Evolutionary conservation across 92 coral and sea anemone species (phyloP), one percentile per base, ranked within the genome.

Genomic region (Montipora capitata): DNA sequence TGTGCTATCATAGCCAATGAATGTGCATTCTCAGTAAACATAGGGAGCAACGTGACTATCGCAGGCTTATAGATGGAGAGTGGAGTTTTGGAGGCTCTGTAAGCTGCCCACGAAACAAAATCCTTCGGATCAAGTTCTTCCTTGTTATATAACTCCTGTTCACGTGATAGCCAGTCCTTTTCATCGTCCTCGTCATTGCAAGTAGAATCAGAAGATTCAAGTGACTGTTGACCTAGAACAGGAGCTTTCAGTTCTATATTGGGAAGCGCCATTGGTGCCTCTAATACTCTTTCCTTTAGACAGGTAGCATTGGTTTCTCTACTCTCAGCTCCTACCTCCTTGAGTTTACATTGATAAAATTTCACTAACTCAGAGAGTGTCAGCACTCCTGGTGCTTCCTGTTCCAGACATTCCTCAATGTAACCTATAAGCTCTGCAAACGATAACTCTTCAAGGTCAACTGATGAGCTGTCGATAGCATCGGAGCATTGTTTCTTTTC

Each of bases 351-450:
- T 48, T 68, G 54, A 68, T 74, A 91, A 69, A 91, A 75, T 72
- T 63, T 72, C 45, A 74, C 94, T 51, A 91, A 45, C 38, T 91
- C 91, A 45, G 94, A 81, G 70, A 91, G 87, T 39, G 68, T 80
- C 10, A 91, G 84, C 17, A 87, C 91, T 62, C 81, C 90, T 61
- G 80, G 68, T 8, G 42, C 76, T 74, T 81, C 88, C 42, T 15
- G 38, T 80, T 91, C 91, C 18, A 93, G 85, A 52, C 63, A 11
- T 76, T 88, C 95, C 14, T 92, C 95, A 40, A 89, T 85, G 79
- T 88, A 84, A 81, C 88, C 93, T 13, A 89, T 85, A 40, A 89
- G 78, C 77, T 88, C 93, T 51, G 91, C 93, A 80, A 92, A 92
- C 10, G 83, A 91, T 20, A 92, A 89, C 77, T 92, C 95, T 49